Evolutionary conservation across 2,888 invertebrate species (phyloP), one percentile per base, ranked within the genome.

Genomic region (Agriotes lineatus): DNA sequence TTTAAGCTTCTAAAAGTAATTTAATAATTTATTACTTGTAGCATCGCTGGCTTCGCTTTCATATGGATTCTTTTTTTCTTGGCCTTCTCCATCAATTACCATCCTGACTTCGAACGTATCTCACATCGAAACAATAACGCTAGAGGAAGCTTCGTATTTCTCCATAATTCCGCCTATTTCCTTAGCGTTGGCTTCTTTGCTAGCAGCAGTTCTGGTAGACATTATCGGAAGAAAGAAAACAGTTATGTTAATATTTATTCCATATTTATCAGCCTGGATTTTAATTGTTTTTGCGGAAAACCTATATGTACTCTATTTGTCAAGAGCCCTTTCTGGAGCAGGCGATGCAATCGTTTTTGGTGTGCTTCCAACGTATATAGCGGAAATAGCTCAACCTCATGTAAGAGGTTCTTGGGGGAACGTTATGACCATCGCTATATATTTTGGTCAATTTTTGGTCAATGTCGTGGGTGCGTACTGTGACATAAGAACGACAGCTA

Each of bases 401-500:
- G 75, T 82, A 0, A 60, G 82, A 60, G 80, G 80, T 16, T 75
- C 72, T 9, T 81, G 80, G 79, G 81, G 82, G 1, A 80, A 78
- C 59, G 59, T 72, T 9, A 64, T 79, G 59, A 74, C 77, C 5
- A 42, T 76, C 12, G 37, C 52, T 12, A 69, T 74, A 2, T 73
- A 72, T 39, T 16, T 77, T 0, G 81, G 80, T n/a, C 74, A 75
- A 30, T 74, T 80, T 6, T 9, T 74, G 0, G 75, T 79, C 5
- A 81, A 81, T 62, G 69, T 75, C 0, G 62, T 81, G 9, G 82
- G 81, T 0, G 75, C 77, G 1, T 78, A 74, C 63, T 69, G 60
- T 35, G 39, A 48, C 42, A 74, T 77, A 7, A 30, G 33, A 14
- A 66, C 57, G 7, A 73, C 73, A 0, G 74, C 75, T 7, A 71